Evolutionary conservation across 2,797 vertebrate genomes (phyloP).

Genomic region (Alcedo quadribrachys): DNA sequence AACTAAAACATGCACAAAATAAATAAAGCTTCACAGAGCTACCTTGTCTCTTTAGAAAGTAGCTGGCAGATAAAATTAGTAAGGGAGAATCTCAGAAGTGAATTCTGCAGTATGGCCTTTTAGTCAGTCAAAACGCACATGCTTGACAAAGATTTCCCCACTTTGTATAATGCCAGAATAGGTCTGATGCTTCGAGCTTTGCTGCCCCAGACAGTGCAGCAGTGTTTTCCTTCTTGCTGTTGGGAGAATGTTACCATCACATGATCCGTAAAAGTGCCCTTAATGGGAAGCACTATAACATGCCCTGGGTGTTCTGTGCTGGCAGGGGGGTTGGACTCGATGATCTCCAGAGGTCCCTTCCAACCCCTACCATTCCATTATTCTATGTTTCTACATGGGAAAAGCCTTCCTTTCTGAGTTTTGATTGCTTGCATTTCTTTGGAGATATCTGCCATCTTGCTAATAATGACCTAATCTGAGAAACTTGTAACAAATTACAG

Average conservation of each 20-base stretch:
- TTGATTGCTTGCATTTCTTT: background rate
- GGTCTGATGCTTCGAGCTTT: background rate
- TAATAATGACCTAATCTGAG: conserved; percentile 7
- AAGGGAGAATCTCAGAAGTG: background rate
- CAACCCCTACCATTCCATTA: too few relatives aligned
- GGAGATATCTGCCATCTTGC: background rate
- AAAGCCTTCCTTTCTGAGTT: background rate
- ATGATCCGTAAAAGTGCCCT: background rate
- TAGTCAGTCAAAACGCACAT: background rate
- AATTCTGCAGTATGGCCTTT: background rate
- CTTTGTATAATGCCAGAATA: background rate
- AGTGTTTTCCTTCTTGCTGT: background rate
- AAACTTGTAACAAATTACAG: background rate
- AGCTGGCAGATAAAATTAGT: background rate
- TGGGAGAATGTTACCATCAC: background rate
- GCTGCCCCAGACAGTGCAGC: background rate
- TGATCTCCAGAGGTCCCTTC: too few relatives aligned
- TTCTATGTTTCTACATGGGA: background rate
- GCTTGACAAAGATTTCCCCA: background rate
- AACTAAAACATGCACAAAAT: background rate
- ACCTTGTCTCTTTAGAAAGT: background rate
- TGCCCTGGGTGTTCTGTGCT: too few relatives aligned
- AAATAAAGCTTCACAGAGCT: background rate
- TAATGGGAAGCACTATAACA: background rate
- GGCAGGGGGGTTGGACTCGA: too few relatives aligned